phyloP scores from a whole-genome alignment of 2,888 invertebrate species.

The Clanis bilineata region DNA sequence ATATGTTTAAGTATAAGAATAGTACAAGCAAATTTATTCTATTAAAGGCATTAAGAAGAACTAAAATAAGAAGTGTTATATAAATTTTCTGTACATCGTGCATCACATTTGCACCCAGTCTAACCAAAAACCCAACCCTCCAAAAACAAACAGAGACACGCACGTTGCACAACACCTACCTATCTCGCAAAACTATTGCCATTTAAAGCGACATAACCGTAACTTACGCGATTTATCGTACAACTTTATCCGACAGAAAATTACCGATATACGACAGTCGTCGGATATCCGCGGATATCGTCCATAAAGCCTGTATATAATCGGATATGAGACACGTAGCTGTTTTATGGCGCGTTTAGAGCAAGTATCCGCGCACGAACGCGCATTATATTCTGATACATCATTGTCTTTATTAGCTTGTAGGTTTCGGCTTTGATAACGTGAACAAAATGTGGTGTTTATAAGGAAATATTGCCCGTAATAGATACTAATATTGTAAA shows the following conservation, averaged over 20 bases:
- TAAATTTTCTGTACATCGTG: too few relatives aligned
- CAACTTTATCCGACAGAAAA: constrained; percentile 13
- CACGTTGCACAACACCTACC: neutral
- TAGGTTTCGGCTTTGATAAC: neutral
- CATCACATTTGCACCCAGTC: neutral
- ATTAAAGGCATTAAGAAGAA: too few relatives aligned
- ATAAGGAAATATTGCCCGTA: too few relatives aligned
- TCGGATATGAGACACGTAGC: constrained; percentile 9
- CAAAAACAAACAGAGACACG: neutral
- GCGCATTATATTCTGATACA: constrained; percentile 6
- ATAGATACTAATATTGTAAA: too few relatives aligned
- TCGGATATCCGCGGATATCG: constrained; percentile 12
- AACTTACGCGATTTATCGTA: constrained; percentile 1
- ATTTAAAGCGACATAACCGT: constrained; percentile 7
- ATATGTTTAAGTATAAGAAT: too few relatives aligned
- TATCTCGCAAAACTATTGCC: neutral
- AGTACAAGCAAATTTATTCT: too few relatives aligned
- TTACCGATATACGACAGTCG: constrained; percentile 12
- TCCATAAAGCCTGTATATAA: neutral
- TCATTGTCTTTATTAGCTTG: constrained; percentile 6
- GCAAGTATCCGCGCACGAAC: constrained; percentile 2
- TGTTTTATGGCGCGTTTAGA: constrained; percentile 4
- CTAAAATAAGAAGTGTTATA: too few relatives aligned
- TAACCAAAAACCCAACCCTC: neutral
- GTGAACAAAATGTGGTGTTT: neutral